These are phyloP conservation scores for Oryzias sinensis DNA, from an alignment of 2,797 vertebrate species.

Conservation along the genomic window DNA sequence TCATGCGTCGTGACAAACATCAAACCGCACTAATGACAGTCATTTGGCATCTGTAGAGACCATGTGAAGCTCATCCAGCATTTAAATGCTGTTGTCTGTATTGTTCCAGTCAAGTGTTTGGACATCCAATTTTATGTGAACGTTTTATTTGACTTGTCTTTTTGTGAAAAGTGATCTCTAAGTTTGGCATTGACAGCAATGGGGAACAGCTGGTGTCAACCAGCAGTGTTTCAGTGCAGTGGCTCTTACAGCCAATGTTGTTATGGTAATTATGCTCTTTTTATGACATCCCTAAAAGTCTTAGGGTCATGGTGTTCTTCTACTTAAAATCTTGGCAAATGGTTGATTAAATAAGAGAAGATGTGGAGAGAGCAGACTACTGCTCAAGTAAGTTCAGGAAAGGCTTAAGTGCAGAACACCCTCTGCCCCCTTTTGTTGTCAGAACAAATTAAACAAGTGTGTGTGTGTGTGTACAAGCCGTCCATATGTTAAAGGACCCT, in stretches of 20 bases:
- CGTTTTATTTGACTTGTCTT: neutral
- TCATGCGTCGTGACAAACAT: too few species aligned
- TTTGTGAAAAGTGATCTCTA: constrained; percentile 1
- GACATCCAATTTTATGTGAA: too few species aligned
- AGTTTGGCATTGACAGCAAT: constrained; percentile 15
- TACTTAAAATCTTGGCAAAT: constrained; percentile 46
- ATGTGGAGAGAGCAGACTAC: constrained; percentile 50
- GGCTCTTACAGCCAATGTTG: constrained; percentile 38
- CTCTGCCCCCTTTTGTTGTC: constrained; percentile 57
- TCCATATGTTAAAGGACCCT: constrained; percentile 59
- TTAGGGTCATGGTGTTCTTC: constrained; percentile 53
- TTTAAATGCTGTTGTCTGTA: too few species aligned
- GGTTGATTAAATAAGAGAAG: constrained; percentile 70
- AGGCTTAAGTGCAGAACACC: constrained; percentile 52
- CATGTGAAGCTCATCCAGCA: too few species aligned
- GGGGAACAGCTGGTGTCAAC: constrained; percentile 31
- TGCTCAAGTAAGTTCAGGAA: constrained; percentile 59
- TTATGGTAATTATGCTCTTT: constrained; percentile 58
- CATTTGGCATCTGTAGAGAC: too few species aligned
- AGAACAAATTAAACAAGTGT: constrained; percentile 60
- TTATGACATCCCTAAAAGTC: constrained; percentile 49
- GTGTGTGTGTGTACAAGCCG: constrained; percentile 53
- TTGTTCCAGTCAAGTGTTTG: too few species aligned
- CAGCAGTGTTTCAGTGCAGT: constrained; percentile 25
- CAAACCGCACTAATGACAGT: too few species aligned